Conservation (phyloP, 2,888 invertebrate genomes). For the Phalera bucephala region DNA sequence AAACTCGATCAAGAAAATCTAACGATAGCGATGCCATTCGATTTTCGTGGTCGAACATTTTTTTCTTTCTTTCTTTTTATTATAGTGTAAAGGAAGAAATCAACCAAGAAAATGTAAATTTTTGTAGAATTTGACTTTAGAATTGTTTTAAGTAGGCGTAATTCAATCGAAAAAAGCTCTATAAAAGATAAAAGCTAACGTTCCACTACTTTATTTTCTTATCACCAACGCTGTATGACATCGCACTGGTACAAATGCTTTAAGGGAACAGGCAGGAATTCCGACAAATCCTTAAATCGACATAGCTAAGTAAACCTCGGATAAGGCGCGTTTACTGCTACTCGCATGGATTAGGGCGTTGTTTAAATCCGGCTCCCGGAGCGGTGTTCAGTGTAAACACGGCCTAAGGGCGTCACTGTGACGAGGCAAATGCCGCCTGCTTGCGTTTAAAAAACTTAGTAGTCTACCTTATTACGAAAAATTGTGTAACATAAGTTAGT, state of each 20-base stretch:
- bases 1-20: no score
- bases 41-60: no score
- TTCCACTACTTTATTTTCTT: no score
- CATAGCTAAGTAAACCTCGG: slow-evolving; percentile 45
- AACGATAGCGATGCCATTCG: no score
- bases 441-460: neutral
- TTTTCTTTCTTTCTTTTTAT: no score
- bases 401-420: slow-evolving; percentile 22
- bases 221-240: neutral
- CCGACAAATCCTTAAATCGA: slow-evolving; percentile 44
- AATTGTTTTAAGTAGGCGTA: no score
- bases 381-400: slow-evolving; percentile 58
- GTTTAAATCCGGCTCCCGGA: slow-evolving; percentile 43
- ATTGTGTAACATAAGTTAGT: neutral
- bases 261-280: slow-evolving; percentile 17
- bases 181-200: no score
- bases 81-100: no score
- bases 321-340: slow-evolving; percentile 36
- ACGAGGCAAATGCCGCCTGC: slow-evolving; percentile 3
- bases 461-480: neutral
- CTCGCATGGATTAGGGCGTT: slow-evolving; percentile 44
- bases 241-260: slow-evolving; percentile 4
- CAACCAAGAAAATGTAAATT: no score
- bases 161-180: no score
- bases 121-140: no score